Conservation (phyloP, 1,140 invertebrate genomes). For the Zophobas morio region DNA sequence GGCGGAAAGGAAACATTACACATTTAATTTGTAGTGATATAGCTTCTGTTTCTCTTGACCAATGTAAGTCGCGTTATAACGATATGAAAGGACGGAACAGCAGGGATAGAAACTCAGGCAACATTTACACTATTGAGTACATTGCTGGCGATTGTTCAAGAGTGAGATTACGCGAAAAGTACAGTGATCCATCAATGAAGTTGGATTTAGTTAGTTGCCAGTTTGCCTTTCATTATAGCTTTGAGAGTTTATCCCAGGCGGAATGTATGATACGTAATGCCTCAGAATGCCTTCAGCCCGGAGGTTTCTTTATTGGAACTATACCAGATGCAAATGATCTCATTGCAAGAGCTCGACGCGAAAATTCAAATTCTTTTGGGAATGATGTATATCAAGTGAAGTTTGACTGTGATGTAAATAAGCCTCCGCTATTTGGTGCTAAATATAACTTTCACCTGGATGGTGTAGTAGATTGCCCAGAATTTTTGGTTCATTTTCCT, state of each 20-base stretch:
- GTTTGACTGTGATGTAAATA: slow-evolving; percentile 81
- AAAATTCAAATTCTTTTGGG: slow-evolving; percentile 81
- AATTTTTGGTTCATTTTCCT: slow-evolving; percentile 97
- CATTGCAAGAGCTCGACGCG: slow-evolving; percentile 73
- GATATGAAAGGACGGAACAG: slow-evolving; percentile 70
- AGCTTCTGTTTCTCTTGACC: slow-evolving; percentile 91
- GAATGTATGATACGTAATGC: slow-evolving; percentile 95
- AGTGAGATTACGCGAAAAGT: slow-evolving; percentile 81
- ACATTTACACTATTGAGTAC: slow-evolving; percentile 84
- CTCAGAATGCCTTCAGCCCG: slow-evolving; percentile 87
- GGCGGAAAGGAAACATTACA: slow-evolving; percentile 87
- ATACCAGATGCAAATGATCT: slow-evolving; percentile 95
- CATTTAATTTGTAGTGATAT: slow-evolving; percentile 97
- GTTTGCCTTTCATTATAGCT: slow-evolving; percentile 98
- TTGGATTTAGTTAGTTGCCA: slow-evolving; percentile 97
- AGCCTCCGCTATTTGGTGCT: slow-evolving; percentile 92
- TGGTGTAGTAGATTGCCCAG: slow-evolving; percentile 97
- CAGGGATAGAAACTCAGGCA: slow-evolving; percentile 66
- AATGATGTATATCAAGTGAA: slow-evolving; percentile 90
- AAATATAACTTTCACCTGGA: slow-evolving; percentile 97
- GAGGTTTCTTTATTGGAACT: slow-evolving; percentile 97
- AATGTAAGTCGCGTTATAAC: slow-evolving; percentile 82
- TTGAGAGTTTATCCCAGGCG: slow-evolving; percentile 93
- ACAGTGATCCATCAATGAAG: slow-evolving; percentile 80
- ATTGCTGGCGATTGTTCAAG: slow-evolving; percentile 93